A percentile compares a stretch with the other conserved stretches of the same genome.
Evolutionary conservation across 2,797 vertebrate genomes (phyloP).

Genomic region (Poeciliopsis paucimaculata): DNA sequence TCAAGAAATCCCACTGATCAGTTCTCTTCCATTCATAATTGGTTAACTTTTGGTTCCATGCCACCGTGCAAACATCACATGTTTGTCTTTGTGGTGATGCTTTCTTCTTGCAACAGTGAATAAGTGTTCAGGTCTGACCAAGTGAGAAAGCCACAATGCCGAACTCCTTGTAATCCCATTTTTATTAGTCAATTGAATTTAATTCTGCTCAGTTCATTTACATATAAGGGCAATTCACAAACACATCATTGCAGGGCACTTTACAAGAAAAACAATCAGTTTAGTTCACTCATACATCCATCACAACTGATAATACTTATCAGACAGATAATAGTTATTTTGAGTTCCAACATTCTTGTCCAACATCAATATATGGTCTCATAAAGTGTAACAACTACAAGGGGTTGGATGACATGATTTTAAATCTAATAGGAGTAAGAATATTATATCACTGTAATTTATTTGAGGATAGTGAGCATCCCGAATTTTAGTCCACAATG

Average conservation of each 20-base stretch:
- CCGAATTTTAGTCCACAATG: not conserved
- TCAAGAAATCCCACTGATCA: too few species aligned
- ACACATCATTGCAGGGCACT: not conserved
- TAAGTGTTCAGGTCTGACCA: not conserved
- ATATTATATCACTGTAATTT: not conserved
- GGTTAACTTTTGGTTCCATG: not conserved
- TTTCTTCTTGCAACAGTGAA: not conserved
- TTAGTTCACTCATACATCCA: not conserved
- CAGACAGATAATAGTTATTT: not conserved
- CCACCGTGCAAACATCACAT: not conserved
- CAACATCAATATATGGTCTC: not conserved
- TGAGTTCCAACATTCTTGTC: not conserved
- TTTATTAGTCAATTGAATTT: not conserved
- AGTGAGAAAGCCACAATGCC: too few species aligned
- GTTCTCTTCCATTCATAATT: too few species aligned
- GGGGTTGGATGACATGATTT: not conserved
- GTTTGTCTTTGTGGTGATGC: not conserved
- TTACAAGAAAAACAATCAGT: not conserved
- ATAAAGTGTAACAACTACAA: not conserved
- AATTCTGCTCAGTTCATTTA: not conserved
- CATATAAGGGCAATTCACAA: not conserved
- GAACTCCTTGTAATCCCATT: not conserved
- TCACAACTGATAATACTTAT: not conserved
- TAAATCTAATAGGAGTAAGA: not conserved
- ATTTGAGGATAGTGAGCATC: not conserved